Base-by-base conservation (phyloP, 2,113 vertebrate species). In the Gobius niger region DNA sequence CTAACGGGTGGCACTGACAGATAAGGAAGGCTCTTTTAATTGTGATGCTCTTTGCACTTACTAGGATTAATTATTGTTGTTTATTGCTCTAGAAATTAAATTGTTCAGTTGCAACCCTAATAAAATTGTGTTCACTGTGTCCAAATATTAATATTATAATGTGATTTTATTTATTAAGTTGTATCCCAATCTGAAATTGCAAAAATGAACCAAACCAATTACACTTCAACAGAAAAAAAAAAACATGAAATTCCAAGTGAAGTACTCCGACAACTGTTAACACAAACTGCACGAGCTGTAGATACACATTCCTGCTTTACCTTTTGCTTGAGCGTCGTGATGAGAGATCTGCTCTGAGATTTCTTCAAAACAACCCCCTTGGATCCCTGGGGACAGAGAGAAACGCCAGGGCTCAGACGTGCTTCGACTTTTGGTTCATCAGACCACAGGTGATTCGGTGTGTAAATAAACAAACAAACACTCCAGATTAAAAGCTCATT, bases 271-370 rank as follows among this genome's bases (percentile, higher is more conserved):
- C 18, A 7, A 14, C 6, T 51, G 50, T 57, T 12, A 15, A 59
- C 13, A 34, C 13, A 34, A 59, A 41, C 14, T 24, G 2, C 6
- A 41, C 34, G 41, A 7, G 24, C 24, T 34, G 24, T 34, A 34
- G 9, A 56, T 24, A 3, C 19, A 57, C 24, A 41, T 40, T 6
- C 54, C 40, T 19, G 40, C 41, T 94, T 88, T 91, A 98, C 98
- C 93, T 96, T 98, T 77, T 97, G 95, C 78, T 95, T 99, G 0
- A 99, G 94, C 63, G 92, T 96, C 44, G 95, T 94, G 86, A 98
- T 95, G 80, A 98, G 93, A 0, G 95, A 96, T 72, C 94, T 92
- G 68, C 94, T 93, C 0, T 98, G 95, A 54, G 95, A 93, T 88
- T 97, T 98, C 85, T 95, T 99, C 65, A 94, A 88, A 80, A 89